Conservation (phyloP, 2,113 vertebrate species). For the Arvicanthis niloticus region DNA sequence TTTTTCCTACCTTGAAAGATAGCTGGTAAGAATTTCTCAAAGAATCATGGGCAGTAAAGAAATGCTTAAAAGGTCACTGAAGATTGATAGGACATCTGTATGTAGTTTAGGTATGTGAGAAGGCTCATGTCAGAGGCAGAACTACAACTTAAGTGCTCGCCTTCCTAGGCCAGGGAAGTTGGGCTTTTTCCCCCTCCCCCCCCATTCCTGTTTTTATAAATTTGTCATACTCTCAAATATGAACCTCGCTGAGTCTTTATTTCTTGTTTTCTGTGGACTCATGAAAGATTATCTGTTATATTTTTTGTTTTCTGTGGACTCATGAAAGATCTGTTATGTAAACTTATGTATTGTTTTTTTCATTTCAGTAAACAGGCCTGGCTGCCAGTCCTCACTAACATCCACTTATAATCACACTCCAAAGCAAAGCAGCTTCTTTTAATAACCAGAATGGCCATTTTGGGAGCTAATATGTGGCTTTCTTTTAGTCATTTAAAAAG, state of each 20-base stretch:
- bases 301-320: constrained; percentile 28
- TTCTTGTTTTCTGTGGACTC: constrained; percentile 24
- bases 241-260: constrained; percentile 34
- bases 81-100: constrained; percentile 17
- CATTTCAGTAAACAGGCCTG: constrained; percentile 4
- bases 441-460: background rate
- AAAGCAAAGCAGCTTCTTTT: constrained; percentile 32
- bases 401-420: background rate
- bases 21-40: constrained; percentile 24
- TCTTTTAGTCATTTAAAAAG: constrained; percentile 62
- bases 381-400: constrained; percentile 12
- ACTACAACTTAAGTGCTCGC: background rate
- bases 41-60: background rate
- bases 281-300: constrained; percentile 10
- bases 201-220: too few relatives aligned
- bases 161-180: background rate
- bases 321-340: background rate
- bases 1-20: constrained; percentile 1
- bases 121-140: background rate
- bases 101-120: constrained; percentile 12
- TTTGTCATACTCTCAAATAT: constrained; percentile 18
- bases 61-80: background rate
- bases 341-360: constrained; percentile 29
- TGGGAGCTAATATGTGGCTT: background rate
- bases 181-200: too few relatives aligned